These are phyloP conservation scores for Eilema caniola DNA, from an alignment of 2,888 invertebrate genomes.

Conservation along the genomic window DNA sequence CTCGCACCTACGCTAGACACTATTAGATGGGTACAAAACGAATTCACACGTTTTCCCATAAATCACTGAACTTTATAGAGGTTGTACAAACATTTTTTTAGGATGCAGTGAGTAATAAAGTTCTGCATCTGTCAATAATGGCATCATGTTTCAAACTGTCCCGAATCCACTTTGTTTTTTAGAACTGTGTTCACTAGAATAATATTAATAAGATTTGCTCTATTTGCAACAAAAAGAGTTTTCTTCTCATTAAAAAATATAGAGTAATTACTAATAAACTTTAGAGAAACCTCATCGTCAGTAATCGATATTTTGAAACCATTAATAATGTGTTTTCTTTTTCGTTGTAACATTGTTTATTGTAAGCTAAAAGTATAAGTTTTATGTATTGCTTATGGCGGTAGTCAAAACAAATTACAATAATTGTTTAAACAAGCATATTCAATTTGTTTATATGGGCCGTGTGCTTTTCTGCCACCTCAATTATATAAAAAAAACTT, in stretches of 20 bases:
- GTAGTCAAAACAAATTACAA: too few species aligned
- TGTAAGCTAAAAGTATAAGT: background rate
- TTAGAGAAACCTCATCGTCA: background rate
- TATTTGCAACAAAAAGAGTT: background rate
- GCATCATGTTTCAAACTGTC: conserved; percentile 31
- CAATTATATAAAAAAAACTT: too few species aligned
- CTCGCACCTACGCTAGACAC: conserved; percentile 54
- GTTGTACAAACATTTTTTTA: conserved; percentile 60
- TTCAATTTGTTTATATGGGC: too few species aligned
- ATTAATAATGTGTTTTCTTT: background rate
- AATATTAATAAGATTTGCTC: background rate
- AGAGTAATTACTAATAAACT: background rate
- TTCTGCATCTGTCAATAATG: conserved; percentile 41
- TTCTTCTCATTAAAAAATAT: background rate
- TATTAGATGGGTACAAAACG: conserved; percentile 34
- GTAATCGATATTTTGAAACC: background rate
- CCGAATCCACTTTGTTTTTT: conserved; percentile 28
- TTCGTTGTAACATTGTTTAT: background rate
- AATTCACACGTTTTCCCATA: conserved; percentile 55
- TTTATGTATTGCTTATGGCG: background rate
- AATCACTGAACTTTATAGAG: conserved; percentile 64
- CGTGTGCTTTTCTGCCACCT: too few species aligned
- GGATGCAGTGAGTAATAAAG: conserved; percentile 55
- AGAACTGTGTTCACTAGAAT: conserved; percentile 12
- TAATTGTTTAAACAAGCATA: too few species aligned